Evolutionary conservation across 2,797 vertebrate genomes (phyloP).

Genomic region (Nyctalus aviator): DNA sequence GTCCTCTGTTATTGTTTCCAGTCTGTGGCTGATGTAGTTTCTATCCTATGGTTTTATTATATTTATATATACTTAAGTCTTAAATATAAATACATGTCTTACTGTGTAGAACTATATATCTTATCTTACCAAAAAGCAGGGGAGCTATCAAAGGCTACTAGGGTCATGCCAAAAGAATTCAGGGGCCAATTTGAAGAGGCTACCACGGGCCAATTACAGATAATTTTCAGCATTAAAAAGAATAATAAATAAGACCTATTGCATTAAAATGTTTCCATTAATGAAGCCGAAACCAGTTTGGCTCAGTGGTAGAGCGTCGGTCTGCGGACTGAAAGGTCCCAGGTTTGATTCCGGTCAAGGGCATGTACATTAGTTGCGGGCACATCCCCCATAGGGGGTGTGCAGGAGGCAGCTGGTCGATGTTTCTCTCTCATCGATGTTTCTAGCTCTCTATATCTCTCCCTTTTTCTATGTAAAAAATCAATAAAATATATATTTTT

Average conservation of each 20-base stretch:
- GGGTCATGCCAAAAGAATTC: background rate
- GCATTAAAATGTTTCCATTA: background rate
- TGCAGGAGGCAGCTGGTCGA: too few relatives aligned
- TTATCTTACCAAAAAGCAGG: constrained; percentile 4
- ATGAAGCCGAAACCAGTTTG: too few relatives aligned
- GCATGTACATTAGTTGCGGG: too few relatives aligned
- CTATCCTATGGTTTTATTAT: constrained; percentile 4
- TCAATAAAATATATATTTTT: too few relatives aligned
- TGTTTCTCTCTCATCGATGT: too few relatives aligned
- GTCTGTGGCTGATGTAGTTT: constrained; percentile 10
- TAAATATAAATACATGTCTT: constrained; percentile 44
- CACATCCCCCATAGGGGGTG: too few relatives aligned
- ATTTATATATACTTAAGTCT: constrained; percentile 19
- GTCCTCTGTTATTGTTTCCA: constrained; percentile 42
- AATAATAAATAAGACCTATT: background rate
- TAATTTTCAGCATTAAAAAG: constrained; percentile 8
- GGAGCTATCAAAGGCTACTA: background rate
- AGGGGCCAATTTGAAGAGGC: background rate
- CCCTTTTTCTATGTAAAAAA: too few relatives aligned
- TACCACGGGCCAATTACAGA: background rate
- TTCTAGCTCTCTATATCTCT: too few relatives aligned
- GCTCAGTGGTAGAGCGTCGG: too few relatives aligned
- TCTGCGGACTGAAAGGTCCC: too few relatives aligned
- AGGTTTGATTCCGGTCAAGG: too few relatives aligned
- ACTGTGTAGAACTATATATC: constrained; percentile 4